Evolutionary conservation across 2,797 vertebrate genomes (phyloP).

Genomic region (Limosa lapponica): DNA sequence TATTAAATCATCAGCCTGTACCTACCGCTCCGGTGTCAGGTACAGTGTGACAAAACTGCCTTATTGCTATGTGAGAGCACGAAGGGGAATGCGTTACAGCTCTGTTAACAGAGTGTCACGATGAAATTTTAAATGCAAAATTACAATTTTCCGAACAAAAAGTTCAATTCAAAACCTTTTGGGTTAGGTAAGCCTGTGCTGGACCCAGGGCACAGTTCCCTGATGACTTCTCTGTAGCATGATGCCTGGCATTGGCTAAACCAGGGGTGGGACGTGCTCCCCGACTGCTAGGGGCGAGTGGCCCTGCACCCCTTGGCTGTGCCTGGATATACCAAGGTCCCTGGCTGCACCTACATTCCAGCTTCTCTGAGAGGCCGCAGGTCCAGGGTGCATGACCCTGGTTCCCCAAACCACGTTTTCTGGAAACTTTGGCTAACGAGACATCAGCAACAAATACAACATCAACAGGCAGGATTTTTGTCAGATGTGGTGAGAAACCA

Average conservation of each 20-base stretch:
- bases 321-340: neutral
- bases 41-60: neutral
- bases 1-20: neutral
- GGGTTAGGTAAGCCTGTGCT: neutral
- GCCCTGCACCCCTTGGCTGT: neutral
- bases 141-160: neutral
- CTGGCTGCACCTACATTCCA: accelerated
- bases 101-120: neutral
- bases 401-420: neutral
- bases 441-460: neutral
- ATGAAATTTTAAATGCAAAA: neutral
- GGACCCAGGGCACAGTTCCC: neutral
- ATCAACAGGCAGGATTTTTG: neutral
- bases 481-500: neutral
- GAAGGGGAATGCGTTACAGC: neutral
- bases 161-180: neutral
- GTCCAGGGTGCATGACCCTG: accelerated
- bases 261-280: neutral
- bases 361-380: neutral
- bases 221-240: neutral
- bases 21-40: neutral
- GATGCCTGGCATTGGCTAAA: neutral
- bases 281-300: accelerated
- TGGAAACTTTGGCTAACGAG: neutral
- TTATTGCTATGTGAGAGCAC: neutral